A percentile compares a stretch with the other conserved stretches of the same genome.
These are phyloP conservation scores for Battus philenor DNA, from an alignment of 1,140 invertebrate genomes.

Conservation along the genomic window DNA sequence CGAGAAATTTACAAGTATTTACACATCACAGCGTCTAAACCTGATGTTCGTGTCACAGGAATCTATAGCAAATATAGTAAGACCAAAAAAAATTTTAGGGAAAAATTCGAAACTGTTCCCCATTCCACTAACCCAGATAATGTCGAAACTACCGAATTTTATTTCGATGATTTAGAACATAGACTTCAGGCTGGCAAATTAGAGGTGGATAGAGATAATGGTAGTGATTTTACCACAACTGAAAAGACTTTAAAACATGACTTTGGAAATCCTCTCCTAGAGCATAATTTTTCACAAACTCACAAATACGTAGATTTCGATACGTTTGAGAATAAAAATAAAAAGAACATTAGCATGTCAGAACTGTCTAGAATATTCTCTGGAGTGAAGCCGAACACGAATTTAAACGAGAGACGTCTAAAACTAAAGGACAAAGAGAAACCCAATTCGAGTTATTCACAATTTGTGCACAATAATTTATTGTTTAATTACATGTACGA, in stretches of 20 bases:
- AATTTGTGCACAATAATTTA: constrained; percentile 10
- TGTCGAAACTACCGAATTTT: neutral
- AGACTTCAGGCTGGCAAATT: neutral
- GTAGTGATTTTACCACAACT: neutral
- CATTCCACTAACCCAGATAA: neutral
- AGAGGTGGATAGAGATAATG: neutral
- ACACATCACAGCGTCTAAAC: neutral
- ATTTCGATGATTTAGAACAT: constrained; percentile 8
- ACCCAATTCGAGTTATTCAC: neutral
- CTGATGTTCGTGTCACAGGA: neutral
- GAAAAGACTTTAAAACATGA: neutral
- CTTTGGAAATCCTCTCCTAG: neutral
- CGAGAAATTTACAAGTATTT: neutral
- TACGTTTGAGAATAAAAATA: constrained; percentile 9
- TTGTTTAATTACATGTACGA: constrained; percentile 1
- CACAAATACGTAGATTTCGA: neutral
- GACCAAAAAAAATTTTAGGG: neutral
- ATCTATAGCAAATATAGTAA: constrained; percentile 8
- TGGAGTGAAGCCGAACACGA: neutral
- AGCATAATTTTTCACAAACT: neutral
- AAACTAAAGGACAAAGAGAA: neutral
- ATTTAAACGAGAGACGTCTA: neutral
- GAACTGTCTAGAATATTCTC: constrained; percentile 1
- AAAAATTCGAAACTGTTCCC: neutral
- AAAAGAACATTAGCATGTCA: constrained; percentile 1